Percentiles rank a stretch among this genome's conserved stretches.
Conservation (phyloP, 2,797 vertebrate genomes). For the Cuculus canorus region DNA sequence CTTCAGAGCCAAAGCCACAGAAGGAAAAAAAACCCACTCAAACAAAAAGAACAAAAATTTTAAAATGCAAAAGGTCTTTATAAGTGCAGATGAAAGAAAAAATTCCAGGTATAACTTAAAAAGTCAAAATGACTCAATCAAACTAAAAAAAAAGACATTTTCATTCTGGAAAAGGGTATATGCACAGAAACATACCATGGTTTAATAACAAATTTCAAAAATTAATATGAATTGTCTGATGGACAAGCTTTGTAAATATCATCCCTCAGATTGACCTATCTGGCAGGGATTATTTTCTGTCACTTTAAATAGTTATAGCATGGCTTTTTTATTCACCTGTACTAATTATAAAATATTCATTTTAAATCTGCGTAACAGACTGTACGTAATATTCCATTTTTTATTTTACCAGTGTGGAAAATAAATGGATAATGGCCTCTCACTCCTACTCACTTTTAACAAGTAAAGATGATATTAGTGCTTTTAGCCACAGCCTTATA, state of each 20-base stretch:
- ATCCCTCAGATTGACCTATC: neutral
- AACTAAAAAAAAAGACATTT: neutral
- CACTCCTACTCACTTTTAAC: neutral
- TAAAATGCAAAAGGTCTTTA: neutral
- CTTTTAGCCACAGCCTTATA: neutral
- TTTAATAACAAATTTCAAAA: neutral
- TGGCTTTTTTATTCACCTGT: neutral
- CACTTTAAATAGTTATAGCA: neutral
- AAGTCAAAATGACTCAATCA: neutral
- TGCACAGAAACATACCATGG: neutral
- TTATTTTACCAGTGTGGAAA: neutral
- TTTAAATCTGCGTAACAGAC: neutral
- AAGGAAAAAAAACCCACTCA: neutral
- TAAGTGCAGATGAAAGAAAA: neutral
- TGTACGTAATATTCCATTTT: neutral
- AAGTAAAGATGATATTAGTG: neutral
- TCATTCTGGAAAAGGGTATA: neutral
- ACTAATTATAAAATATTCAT: neutral
- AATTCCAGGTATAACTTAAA: neutral
- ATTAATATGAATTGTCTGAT: neutral
- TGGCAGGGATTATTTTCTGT: neutral
- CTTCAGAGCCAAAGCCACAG: neutral
- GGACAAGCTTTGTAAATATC: neutral
- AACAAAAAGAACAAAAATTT: neutral
- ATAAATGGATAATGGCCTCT: neutral